These are phyloP conservation scores for Sceloporus tristichus DNA, from an alignment of 2,113 vertebrate species.

Conservation along the genomic window DNA sequence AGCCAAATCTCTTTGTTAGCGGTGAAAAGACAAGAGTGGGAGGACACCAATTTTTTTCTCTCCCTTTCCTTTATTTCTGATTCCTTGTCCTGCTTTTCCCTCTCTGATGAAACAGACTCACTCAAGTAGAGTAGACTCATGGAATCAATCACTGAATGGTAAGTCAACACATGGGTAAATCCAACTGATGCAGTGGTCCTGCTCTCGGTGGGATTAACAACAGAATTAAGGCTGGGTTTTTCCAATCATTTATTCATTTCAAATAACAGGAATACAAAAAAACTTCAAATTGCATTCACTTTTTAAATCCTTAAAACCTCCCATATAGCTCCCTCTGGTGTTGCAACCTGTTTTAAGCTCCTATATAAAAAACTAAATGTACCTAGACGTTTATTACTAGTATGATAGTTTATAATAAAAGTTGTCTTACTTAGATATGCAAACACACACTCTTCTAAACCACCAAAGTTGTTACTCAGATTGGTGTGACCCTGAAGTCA, in stretches of 20 bases:
- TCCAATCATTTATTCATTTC: neutral
- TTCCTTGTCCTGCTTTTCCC: too few species aligned
- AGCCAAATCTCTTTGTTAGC: too few species aligned
- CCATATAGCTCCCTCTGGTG: constrained; percentile 11
- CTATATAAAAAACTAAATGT: neutral
- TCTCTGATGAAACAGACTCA: too few species aligned
- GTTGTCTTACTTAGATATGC: neutral
- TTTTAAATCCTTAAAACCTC: constrained; percentile 5
- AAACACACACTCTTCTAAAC: neutral
- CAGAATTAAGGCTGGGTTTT: too few species aligned
- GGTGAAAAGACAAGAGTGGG: too few species aligned
- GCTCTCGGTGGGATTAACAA: too few species aligned
- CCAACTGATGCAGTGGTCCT: too few species aligned
- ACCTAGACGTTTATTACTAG: neutral
- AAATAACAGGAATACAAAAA: neutral
- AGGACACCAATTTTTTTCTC: too few species aligned
- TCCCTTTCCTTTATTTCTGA: too few species aligned
- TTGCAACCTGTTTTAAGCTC: neutral
- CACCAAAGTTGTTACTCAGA: neutral
- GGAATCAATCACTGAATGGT: too few species aligned
- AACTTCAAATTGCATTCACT: neutral
- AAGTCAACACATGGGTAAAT: too few species aligned
- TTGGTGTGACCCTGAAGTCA: neutral
- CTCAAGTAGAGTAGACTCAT: too few species aligned
- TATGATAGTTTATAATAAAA: neutral